Evolutionary conservation across 2,888 invertebrate genomes (phyloP), one percentile per base, ranked within the genome.

Genomic region (Volucella zonaria): DNA sequence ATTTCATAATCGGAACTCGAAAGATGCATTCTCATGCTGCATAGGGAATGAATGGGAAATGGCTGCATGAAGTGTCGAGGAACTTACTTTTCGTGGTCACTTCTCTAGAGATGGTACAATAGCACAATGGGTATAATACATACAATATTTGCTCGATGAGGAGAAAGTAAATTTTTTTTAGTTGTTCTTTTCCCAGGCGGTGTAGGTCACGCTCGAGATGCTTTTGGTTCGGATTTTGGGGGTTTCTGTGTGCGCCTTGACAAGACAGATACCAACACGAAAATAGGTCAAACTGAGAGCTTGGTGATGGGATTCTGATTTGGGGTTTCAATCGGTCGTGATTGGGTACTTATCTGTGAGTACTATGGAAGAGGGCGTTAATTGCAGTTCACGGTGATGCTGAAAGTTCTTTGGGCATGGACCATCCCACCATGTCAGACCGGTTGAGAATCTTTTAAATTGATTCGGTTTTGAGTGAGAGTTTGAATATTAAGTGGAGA

Each of bases 401-500:
- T n/a, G 64, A 62, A 31, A 31, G 31, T 18, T 23, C 54, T 31
- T 10, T 54, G 15, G 2, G 23, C 18, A 23, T 23, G 18, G 18
- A 1, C 18, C 18, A 23, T 23, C 18, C 18, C 18, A 23, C 6
- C 23, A 45, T 56, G 40, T 12, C 52, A 42, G 59, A 42, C 45
- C 68, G 61, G 47, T 66, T 74, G 56, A 42, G 18, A 18, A 64
- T 66, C 51, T 8, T 31, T 38, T 8, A 61, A 77, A 82, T 77
- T 82, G 77, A 77, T 82, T 77, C 47, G 31, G 45, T 66, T 59
- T 76, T 52, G 67, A 73, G 79, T 82, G 77, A 77, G 77, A 76
- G 77, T 71, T 71, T 64, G 68, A 59, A 75, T 62, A 43, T 67
- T 54, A 75, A 68, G 6, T 70, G 18, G 31, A 64, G 49, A 67